Base-by-base conservation (phyloP, 1,140 invertebrate species). In the Saccostrea cuccullata region DNA sequence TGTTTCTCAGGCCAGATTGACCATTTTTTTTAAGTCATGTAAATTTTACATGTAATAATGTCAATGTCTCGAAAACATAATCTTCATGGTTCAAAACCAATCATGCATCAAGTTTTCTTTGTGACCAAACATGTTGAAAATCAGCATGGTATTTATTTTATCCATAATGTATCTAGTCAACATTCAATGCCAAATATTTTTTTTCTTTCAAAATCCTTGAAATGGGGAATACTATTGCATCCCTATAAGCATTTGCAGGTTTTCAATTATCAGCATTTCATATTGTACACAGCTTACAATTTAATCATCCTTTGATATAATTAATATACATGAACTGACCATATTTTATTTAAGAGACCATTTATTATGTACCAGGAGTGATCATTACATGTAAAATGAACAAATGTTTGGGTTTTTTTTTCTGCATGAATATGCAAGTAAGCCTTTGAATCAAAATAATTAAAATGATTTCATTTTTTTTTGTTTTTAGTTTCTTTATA, bases 181-280 rank as follows among this genome's bases (percentile, higher is more conserved):
- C 15, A 77, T 77, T 77, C 13, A 77, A 77, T 36, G 70, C 70
- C 70, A 77, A 77, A 77, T 77, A 77, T 77, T 77, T 30, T 36
- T n/a, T 67, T 36, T 36, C 23, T 77, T 20, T 11, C 70, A 12
- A 30, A 30, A 12, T 36, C 70, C 70, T 30, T 70, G 9, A 26
- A 20, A 64, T 26, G 15, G 26, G 70, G 26, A 47, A 47, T 47
- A 47, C 13, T 15, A 30, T 26, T 77, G 17, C 58, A 64, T 64
- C 58, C n/a, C 58, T 64, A 2, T n/a, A 2, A 20, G 58, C 58
- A 64, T 64, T 64, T 64, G 15, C 58, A 64, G 58, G 58, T 64
- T 64, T 64, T 20, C 58, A 64, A 64, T 20, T 36, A 36, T 64
- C n/a, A 64, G 17, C 13, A 64, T 64, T 64, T 64, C 58, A 64